These are phyloP conservation scores for Columbina picui DNA, from an alignment of 2,113 vertebrate genomes.

Conservation along the genomic window DNA sequence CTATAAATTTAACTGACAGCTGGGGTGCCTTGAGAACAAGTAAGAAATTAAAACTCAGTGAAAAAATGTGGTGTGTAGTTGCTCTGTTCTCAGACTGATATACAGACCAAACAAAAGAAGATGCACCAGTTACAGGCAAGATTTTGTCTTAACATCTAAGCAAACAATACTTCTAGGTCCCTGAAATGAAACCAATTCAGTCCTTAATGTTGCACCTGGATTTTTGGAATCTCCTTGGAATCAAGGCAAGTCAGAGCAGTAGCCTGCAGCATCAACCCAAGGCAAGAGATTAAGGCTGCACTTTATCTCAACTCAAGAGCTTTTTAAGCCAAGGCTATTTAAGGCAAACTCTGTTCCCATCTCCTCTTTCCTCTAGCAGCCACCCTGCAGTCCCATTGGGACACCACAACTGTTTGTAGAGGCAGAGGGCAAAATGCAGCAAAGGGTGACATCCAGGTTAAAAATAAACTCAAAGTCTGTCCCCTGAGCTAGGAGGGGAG, in stretches of 20 bases:
- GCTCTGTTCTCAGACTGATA: not conserved
- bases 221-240: not conserved
- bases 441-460: not conserved
- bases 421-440: not conserved
- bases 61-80: not conserved
- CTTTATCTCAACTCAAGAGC: not conserved
- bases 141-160: not conserved
- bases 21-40: not conserved
- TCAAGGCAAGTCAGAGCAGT: not conserved
- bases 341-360: not conserved
- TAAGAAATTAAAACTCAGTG: not conserved
- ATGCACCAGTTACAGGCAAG: not conserved
- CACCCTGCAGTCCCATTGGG: not conserved
- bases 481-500: not conserved
- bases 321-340: not conserved
- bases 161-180: not conserved
- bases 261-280: not conserved
- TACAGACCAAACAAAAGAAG: not conserved
- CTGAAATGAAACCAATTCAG: not conserved
- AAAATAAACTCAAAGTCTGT: slow-evolving; percentile 1
- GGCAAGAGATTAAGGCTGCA: not conserved
- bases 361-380: not conserved
- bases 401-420: not conserved
- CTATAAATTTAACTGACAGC: not conserved
- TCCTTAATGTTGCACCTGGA: not conserved